Evolutionary conservation across 2,888 invertebrate genomes (phyloP).

Genomic region (Serrognathus titanus): DNA sequence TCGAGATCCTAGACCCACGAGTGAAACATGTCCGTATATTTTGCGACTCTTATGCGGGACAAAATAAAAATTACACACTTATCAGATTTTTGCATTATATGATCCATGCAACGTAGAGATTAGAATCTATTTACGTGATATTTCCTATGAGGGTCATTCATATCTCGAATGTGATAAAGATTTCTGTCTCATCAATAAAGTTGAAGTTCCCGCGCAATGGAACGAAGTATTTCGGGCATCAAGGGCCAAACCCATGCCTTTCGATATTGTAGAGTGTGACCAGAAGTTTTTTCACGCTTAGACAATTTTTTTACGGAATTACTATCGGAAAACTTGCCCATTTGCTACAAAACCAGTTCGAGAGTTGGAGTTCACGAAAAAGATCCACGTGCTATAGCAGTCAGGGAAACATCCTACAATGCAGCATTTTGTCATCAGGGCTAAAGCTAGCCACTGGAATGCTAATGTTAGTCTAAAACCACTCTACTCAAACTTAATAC

Average conservation of each 20-base stretch:
- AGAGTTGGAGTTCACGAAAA: slow-evolving; percentile 6
- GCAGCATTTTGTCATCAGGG: background rate
- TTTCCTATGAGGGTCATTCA: too few species aligned
- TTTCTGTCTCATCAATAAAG: background rate
- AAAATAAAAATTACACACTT: slow-evolving; percentile 31
- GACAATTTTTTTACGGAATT: too few species aligned
- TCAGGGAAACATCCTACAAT: slow-evolving; percentile 2
- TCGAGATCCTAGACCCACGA: too few species aligned
- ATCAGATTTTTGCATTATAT: slow-evolving; percentile 29
- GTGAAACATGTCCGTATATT: too few species aligned
- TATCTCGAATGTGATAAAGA: too few species aligned
- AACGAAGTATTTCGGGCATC: too few species aligned
- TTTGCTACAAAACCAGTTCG: too few species aligned
- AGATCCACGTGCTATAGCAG: slow-evolving; percentile 14
- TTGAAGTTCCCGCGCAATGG: slow-evolving; percentile 20
- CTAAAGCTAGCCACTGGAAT: background rate
- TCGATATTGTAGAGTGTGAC: slow-evolving; percentile 20
- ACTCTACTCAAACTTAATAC: background rate
- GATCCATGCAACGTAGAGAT: slow-evolving; percentile 16
- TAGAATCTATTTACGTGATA: too few species aligned
- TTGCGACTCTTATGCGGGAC: background rate
- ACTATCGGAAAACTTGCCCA: too few species aligned
- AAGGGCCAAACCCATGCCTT: slow-evolving; percentile 17
- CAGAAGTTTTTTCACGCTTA: background rate
- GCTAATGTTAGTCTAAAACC: slow-evolving; percentile 1